Conservation (phyloP, 2,888 invertebrate genomes). For the Empis stercorea region DNA sequence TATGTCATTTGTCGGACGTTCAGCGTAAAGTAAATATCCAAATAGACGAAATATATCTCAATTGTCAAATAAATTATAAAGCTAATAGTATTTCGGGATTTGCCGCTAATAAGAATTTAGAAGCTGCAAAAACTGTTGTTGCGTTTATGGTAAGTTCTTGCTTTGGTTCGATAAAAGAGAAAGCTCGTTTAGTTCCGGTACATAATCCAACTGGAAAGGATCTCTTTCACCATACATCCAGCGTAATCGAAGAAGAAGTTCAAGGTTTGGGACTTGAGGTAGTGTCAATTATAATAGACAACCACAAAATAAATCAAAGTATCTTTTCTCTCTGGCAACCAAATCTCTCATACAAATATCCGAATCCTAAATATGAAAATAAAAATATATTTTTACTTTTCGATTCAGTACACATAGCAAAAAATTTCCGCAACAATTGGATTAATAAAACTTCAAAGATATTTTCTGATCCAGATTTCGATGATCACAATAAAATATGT, state of each 20-base stretch:
- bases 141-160: not conserved
- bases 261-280: not conserved
- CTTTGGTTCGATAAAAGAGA: not conserved
- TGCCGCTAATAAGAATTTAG: not conserved
- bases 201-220: not conserved
- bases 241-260: not conserved
- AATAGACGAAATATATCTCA: not conserved
- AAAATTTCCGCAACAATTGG: not conserved
- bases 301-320: not conserved
- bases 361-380: not conserved
- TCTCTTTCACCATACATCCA: not conserved
- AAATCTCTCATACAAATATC: not conserved
- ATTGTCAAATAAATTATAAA: not conserved
- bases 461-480: not conserved
- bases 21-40: not conserved
- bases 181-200: not conserved
- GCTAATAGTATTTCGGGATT: not conserved
- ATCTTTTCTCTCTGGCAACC: not conserved
- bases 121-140: not conserved
- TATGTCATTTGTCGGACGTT: too few relatives aligned
- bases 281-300: not conserved
- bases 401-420: not conserved
- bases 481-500: not conserved
- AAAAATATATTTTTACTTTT: not conserved
- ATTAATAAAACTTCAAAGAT: not conserved